These are phyloP conservation scores for Elephas maximus DNA, from an alignment of 2,113 vertebrate genomes.

Conservation along the genomic window DNA sequence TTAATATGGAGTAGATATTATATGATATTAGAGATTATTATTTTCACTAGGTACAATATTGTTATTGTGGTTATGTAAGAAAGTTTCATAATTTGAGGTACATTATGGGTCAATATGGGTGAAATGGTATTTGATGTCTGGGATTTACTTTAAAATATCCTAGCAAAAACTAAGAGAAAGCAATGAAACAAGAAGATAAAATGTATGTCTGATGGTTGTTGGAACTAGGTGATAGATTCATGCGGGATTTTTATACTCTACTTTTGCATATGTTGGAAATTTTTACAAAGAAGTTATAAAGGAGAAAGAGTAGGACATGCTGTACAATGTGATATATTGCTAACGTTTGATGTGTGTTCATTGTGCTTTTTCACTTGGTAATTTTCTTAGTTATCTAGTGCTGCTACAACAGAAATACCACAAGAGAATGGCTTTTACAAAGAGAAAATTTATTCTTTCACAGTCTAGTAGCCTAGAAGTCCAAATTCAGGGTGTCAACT, in stretches of 20 bases:
- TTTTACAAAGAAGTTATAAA: slow-evolving; percentile 13
- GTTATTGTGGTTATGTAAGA: neutral
- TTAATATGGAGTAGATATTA: neutral
- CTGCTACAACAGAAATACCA: too few relatives aligned
- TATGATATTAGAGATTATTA: slow-evolving; percentile 1
- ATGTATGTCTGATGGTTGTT: neutral
- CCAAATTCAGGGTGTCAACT: too few relatives aligned
- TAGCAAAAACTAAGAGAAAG: neutral
- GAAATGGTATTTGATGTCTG: neutral
- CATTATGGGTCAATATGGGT: neutral
- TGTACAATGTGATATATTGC: neutral
- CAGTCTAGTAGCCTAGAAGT: too few relatives aligned
- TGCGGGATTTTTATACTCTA: neutral
- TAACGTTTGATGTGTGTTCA: neutral
- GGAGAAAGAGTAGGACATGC: neutral
- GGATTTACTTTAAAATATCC: neutral
- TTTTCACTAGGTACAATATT: slow-evolving; percentile 30
- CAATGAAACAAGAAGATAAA: neutral
- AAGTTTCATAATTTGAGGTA: neutral
- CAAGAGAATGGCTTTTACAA: too few relatives aligned
- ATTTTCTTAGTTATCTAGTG: too few relatives aligned
- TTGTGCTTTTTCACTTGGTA: slow-evolving; percentile 13
- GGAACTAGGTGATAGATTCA: neutral
- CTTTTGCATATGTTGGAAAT: neutral
- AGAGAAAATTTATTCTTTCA: too few relatives aligned